phyloP scores from a whole-genome alignment of 2,888 invertebrate species.

The Nezara viridula region DNA sequence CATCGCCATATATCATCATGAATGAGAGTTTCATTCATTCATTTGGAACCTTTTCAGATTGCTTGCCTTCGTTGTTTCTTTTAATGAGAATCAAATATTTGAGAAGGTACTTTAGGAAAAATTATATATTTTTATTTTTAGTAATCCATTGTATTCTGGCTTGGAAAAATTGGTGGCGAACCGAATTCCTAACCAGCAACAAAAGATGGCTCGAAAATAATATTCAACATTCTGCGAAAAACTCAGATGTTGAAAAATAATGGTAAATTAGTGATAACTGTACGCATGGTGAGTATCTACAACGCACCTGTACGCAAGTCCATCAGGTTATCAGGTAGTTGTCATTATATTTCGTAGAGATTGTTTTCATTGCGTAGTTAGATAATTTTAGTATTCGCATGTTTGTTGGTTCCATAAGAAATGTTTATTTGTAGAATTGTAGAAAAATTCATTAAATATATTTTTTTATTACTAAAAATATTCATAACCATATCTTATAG shows the following conservation, averaged over 20 bases:
- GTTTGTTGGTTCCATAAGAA: background rate
- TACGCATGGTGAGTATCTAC: slow-evolving; percentile 24
- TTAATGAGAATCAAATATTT: background rate
- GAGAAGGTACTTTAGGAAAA: background rate
- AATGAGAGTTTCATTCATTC: too few species aligned
- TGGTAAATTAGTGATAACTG: slow-evolving; percentile 39
- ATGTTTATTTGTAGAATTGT: too few species aligned
- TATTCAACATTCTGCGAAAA: background rate
- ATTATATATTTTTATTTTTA: background rate
- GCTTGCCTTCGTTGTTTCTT: background rate
- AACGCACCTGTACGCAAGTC: background rate
- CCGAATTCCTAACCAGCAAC: background rate
- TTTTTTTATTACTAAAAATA: background rate
- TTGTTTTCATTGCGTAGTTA: background rate
- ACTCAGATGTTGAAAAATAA: slow-evolving; percentile 45
- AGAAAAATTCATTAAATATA: too few species aligned
- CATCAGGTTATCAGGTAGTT: slow-evolving; percentile 44
- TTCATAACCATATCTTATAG: too few species aligned
- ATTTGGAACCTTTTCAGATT: background rate
- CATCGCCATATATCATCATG: background rate
- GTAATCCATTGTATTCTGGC: background rate
- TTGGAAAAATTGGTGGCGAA: background rate
- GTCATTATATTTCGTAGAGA: too few species aligned
- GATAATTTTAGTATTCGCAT: background rate
- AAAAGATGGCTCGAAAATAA: background rate